Base-by-base conservation (phyloP, 2,797 vertebrate species). In the Lateolabrax maculatus region DNA sequence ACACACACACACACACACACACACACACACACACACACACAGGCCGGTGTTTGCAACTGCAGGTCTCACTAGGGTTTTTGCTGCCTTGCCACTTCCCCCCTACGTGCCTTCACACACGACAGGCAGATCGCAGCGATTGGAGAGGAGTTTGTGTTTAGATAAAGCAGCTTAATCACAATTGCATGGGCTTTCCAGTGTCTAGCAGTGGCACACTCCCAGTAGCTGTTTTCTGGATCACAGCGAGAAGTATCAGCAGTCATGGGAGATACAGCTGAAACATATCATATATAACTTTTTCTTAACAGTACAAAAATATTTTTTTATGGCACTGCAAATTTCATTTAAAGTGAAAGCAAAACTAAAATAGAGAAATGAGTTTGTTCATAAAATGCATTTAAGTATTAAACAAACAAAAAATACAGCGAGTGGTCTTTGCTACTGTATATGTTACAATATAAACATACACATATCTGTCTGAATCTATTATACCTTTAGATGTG, bases 141-240 rank as follows among this genome's bases (percentile, higher is more conserved):
- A 84, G 77, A 81, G 69, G 56, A 87, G 89, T 92, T 92, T 86
- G 85, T 91, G 90, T 93, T 92, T 87, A 90, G 85, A 89, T 90
- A 86, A 91, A 87, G 76, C 13, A 79, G 83, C 74, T 70, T 87
- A 84, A 89, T 90, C 79, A 73, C 90, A 87, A 89, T 90, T 87
- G 84, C 27, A 62, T 51, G 56, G 46, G 71, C 62, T 87, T 83
- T 85, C 65, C 79, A 71, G 80, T 69, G 79, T 87, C 82, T 81
- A 29, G 79, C 69, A 56, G 66, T 62, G 81, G 62, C 43, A 0
- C 23, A 44, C n/a, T 58, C 52, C 41, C 61, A 46, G 68, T 70
- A 4, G 43, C 48, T 67, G 29, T 57, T 83, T 62, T n/a, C 73
- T 65, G 60, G 44, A 61, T 73, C 21, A 1, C 62, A 71, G 66